Evolutionary conservation across 2,888 invertebrate genomes (phyloP), one percentile per base, ranked within the genome.

Genomic region (Callinectes sapidus): DNA sequence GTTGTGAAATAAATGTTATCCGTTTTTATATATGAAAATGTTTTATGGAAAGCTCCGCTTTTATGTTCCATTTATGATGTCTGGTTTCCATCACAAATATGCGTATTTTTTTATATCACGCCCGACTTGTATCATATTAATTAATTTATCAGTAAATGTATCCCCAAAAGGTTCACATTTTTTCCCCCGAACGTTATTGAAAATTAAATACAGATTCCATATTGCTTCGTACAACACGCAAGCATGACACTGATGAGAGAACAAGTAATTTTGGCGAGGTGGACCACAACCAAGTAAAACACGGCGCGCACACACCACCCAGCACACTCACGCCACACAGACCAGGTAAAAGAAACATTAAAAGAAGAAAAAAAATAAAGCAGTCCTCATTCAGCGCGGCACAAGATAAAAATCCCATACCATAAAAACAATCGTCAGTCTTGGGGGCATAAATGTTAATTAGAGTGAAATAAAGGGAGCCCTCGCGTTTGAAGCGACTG

Each of bases 341-440:
- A 23, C 28, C n/a, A 71, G 8, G 71, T 28, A 35, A 42, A 87
- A 87, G 42, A 87, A 87, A 87, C 23, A 48, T 48, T 54, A 88
- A 42, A 55, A 87, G 42, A 90, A 71, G 23, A 89, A 48, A 39
- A 89, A 39, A 90, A 42, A 81, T 23, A 77, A 90, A 90, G n/a
- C 39, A 81, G 81, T 16, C 54, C 55, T 88, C 77, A 55, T 66
- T 39, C 54, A n/a, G 86, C n/a, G 61, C 66, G 92, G 48, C 92
- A 90, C 81, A n/a, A 92, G 92, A 92, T 92, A 92, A 89, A 92
- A 90, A 92, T 87, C 92, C 90, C 89, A 90, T 90, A 90, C 71
- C 90, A 32, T 54, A 71, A 90, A 88, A 71, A 92, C 92, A 92
- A 92, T 90, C 87, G 87, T 54, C 86, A 87, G 92, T 71, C 92